A percentile compares a stretch with the other conserved stretches of the same genome.
These are phyloP conservation scores for Parascotia fuliginaria DNA, from an alignment of 2,888 invertebrate genomes.

Conservation along the genomic window DNA sequence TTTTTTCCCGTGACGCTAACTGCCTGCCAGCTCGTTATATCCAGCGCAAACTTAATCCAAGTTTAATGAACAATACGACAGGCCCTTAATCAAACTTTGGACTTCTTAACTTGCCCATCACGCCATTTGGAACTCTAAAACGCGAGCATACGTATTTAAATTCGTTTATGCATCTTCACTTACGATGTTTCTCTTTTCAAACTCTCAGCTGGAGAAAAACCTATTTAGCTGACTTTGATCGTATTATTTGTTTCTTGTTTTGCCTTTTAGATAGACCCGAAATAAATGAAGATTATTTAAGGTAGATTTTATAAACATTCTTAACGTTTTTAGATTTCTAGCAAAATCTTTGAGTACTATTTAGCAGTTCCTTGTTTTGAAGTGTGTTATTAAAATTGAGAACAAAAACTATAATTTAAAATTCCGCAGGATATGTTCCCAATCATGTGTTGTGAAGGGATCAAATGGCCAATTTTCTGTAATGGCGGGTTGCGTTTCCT, in stretches of 20 bases:
- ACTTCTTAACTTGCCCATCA: slow-evolving; percentile 61
- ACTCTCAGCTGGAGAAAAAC: slow-evolving; percentile 70
- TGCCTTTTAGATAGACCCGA: slow-evolving; percentile 55
- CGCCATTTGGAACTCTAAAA: slow-evolving; percentile 51
- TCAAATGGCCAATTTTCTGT: slow-evolving; percentile 78
- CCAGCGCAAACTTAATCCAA: slow-evolving; percentile 85
- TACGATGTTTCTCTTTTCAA: slow-evolving; percentile 46
- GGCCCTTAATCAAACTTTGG: slow-evolving; percentile 86
- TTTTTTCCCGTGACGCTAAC: slow-evolving; percentile 82
- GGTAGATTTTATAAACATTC: slow-evolving; percentile 31
- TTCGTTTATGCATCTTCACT: slow-evolving; percentile 29
- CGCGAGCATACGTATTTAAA: slow-evolving; percentile 25
- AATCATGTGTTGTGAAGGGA: slow-evolving; percentile 58
- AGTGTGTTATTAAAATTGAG: slow-evolving; percentile 30
- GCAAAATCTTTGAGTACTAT: slow-evolving; percentile 16
- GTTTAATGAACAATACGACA: slow-evolving; percentile 87
- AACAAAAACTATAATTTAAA: slow-evolving; percentile 54
- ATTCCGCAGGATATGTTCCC: slow-evolving; percentile 55
- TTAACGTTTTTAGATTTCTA: slow-evolving; percentile 21
- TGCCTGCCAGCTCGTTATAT: slow-evolving; percentile 85
- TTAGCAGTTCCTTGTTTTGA: slow-evolving; percentile 19
- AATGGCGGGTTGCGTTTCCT: slow-evolving; percentile 81
- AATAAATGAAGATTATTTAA: slow-evolving; percentile 48
- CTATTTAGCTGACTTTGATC: slow-evolving; percentile 83
- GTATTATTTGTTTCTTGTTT: slow-evolving; percentile 82